phyloP scores from a whole-genome alignment of 2,113 vertebrate species.

The Phalacrocorax pelagicus region DNA sequence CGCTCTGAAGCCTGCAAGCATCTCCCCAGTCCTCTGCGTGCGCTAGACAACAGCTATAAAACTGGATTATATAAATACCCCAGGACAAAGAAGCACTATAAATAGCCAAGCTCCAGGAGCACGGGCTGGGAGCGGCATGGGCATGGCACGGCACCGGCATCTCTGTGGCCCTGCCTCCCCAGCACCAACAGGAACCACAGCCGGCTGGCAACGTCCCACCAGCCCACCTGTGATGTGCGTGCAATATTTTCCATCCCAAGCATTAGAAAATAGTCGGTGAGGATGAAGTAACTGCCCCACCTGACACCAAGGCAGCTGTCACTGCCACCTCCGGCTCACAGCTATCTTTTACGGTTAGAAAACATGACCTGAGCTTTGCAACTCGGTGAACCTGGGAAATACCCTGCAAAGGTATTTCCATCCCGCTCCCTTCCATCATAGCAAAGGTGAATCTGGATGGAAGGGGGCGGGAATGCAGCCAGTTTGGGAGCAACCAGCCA shows the following conservation, averaged over 20 bases:
- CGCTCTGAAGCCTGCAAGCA: neutral
- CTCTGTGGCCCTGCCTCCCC: fast-evolving
- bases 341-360: neutral
- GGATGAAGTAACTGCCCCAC: neutral
- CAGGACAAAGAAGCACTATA: neutral
- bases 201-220: neutral
- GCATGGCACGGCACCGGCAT: neutral
- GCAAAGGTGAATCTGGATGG: neutral
- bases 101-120: neutral
- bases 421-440: neutral
- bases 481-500: neutral
- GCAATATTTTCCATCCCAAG: neutral
- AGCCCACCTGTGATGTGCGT: neutral
- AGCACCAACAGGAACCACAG: neutral
- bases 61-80: neutral
- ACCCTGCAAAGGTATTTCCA: neutral
- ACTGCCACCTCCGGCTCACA: neutral
- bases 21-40: neutral
- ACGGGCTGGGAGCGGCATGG: fast-evolving
- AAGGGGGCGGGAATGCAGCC: neutral
- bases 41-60: neutral
- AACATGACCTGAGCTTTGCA: neutral
- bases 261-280: neutral
- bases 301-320: neutral
- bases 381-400: neutral